Conservation (phyloP, 2,113 vertebrate genomes). For the Antechinus stuartii region DNA sequence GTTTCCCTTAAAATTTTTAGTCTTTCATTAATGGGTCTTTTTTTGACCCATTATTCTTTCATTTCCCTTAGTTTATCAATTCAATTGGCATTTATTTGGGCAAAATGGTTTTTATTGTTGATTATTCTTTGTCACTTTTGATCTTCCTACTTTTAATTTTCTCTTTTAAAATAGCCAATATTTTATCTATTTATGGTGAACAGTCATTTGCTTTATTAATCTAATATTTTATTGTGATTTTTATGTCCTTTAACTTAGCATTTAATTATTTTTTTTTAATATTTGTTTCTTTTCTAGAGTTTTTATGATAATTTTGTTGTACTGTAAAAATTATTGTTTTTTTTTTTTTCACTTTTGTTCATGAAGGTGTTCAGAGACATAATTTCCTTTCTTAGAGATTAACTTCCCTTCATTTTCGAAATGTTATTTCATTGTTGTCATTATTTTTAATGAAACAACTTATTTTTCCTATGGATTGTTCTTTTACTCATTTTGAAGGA, state of each 20-base stretch:
- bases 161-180: not conserved
- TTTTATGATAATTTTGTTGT: not conserved
- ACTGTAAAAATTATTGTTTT: not conserved
- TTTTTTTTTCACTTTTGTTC: not conserved
- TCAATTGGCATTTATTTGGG: not conserved
- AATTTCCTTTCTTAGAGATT: not conserved
- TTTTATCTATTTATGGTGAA: no score
- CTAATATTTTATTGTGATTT: no score
- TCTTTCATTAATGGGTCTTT: not conserved
- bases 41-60: not conserved
- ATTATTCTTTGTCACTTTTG: not conserved
- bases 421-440: not conserved
- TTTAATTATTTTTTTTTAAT: not conserved
- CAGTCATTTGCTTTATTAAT: no score
- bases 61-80: not conserved
- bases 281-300: not conserved
- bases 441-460: not conserved
- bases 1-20: not conserved
- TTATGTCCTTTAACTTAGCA: no score
- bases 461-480: not conserved
- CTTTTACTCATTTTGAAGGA: not conserved
- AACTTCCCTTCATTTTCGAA: not conserved
- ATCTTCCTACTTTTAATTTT: not conserved
- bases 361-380: not conserved
- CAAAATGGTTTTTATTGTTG: not conserved